These are phyloP conservation scores for Penaeus chinensis DNA, from an alignment of 1,140 invertebrate genomes.

Conservation along the genomic window DNA sequence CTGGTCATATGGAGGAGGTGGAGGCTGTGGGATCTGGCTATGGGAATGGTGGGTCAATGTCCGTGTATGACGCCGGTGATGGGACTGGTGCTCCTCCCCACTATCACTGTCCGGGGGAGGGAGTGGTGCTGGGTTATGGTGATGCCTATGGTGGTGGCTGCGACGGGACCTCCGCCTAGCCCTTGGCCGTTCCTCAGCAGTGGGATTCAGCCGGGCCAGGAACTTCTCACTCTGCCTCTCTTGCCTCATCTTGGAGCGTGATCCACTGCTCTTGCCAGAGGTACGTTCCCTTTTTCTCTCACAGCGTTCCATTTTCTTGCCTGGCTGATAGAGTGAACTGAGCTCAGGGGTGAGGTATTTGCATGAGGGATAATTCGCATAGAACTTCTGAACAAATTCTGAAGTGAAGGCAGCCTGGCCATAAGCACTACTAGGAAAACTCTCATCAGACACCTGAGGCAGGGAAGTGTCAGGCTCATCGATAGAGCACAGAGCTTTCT, in stretches of 20 bases:
- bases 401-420: conserved; percentile 74
- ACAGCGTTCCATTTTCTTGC: conserved; percentile 35
- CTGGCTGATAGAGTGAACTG: conserved; percentile 68
- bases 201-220: conserved; percentile 54
- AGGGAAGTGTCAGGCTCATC: conserved; percentile 75
- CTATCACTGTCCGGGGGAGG: conserved; percentile 45
- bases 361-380: conserved; percentile 77
- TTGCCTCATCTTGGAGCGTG: conserved; percentile 52
- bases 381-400: conserved; percentile 79
- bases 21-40: conserved; percentile 17
- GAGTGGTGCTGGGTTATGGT: conserved; percentile 19
- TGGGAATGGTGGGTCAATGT: conserved; percentile 1
- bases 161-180: conserved; percentile 43
- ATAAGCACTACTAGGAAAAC: conserved; percentile 40
- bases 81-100: conserved; percentile 22
- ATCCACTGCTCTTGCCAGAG: conserved; percentile 61
- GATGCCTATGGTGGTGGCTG: conserved; percentile 32
- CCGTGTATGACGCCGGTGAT: conserved; percentile 3
- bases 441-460: conserved; percentile 14
- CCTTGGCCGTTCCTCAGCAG: conserved; percentile 54
- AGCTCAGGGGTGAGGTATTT: conserved; percentile 75
- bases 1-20: conserved; percentile 22
- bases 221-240: conserved; percentile 64
- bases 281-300: conserved; percentile 46
- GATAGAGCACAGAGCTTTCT: conserved; percentile 89